These are phyloP conservation scores for Ophioninae sp. DNA, from an alignment of 2,888 invertebrate species.

Conservation along the genomic window DNA sequence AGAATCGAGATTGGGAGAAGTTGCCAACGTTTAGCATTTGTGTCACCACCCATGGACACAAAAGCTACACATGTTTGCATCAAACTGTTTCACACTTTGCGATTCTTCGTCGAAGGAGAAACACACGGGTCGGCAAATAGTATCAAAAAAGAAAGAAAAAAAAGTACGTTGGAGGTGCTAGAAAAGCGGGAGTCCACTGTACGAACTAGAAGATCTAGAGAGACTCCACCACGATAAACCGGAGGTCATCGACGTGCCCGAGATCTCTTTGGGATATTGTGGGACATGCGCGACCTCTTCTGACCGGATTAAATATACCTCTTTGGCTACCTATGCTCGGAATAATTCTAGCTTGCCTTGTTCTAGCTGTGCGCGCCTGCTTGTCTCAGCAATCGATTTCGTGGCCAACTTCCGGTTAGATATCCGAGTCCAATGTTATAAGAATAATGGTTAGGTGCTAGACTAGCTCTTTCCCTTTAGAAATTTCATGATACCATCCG, in stretches of 20 bases:
- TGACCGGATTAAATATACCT: constrained; percentile 59
- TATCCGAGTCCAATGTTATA: constrained; percentile 12
- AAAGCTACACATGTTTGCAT: background rate
- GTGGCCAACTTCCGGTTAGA: constrained; percentile 39
- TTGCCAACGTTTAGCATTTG: background rate
- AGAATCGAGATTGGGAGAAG: background rate
- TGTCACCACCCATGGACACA: background rate
- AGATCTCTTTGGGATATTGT: constrained; percentile 61
- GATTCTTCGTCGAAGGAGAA: background rate
- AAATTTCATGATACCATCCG: constrained; percentile 9
- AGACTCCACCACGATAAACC: constrained; percentile 50
- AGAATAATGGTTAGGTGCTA: constrained; percentile 2
- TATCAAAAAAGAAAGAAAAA: background rate
- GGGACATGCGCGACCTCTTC: constrained; percentile 61
- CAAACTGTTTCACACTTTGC: background rate
- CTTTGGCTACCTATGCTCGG: constrained; percentile 45
- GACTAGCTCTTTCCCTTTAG: background rate
- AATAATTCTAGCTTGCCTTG: constrained; percentile 50
- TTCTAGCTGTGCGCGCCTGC: constrained; percentile 20
- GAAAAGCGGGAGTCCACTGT: constrained; percentile 20
- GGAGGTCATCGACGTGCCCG: constrained; percentile 62
- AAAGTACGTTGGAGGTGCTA: constrained; percentile 4
- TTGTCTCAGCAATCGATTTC: constrained; percentile 32
- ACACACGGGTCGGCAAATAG: constrained; percentile 4
- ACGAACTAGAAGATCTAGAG: constrained; percentile 44